Percentiles rank a stretch among this genome's conserved stretches.
Conservation (phyloP, 2,797 vertebrate genomes). For the Prionace glauca region DNA sequence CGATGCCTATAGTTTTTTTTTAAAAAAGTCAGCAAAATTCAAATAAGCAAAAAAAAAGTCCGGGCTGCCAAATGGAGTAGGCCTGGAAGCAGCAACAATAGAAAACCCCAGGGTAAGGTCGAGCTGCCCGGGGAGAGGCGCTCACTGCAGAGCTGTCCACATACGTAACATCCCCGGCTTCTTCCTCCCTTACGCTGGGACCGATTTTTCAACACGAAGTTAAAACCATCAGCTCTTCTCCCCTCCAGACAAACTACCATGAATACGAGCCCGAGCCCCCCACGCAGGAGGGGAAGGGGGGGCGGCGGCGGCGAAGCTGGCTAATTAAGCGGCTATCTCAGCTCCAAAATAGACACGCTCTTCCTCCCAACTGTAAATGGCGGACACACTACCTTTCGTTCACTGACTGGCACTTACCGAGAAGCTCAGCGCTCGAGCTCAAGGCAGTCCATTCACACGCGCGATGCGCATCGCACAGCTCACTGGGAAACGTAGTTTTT, state of each 20-base stretch:
- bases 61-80: not conserved
- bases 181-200: not conserved
- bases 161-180: conserved; percentile 32
- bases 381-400: conserved; percentile 6
- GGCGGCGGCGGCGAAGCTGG: not conserved
- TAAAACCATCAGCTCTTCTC: not conserved
- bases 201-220: not conserved
- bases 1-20: not conserved
- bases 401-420: conserved; percentile 5
- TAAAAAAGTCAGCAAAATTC: conserved; percentile 17
- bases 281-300: not conserved
- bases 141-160: conserved; percentile 33
- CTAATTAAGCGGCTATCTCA: not conserved
- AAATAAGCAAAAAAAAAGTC: not conserved
- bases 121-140: conserved; percentile 20
- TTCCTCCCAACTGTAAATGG: conserved; percentile 32
- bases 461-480: too few species aligned
- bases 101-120: not conserved
- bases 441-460: conserved; percentile 1
- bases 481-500: not conserved
- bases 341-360: not conserved
- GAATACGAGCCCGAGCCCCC: not conserved
- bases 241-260: not conserved
- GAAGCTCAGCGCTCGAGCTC: conserved; percentile 35
- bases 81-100: conserved; percentile 21